These are phyloP conservation scores for Lycia hirtaria DNA, from an alignment of 2,888 invertebrate species.

Conservation along the genomic window DNA sequence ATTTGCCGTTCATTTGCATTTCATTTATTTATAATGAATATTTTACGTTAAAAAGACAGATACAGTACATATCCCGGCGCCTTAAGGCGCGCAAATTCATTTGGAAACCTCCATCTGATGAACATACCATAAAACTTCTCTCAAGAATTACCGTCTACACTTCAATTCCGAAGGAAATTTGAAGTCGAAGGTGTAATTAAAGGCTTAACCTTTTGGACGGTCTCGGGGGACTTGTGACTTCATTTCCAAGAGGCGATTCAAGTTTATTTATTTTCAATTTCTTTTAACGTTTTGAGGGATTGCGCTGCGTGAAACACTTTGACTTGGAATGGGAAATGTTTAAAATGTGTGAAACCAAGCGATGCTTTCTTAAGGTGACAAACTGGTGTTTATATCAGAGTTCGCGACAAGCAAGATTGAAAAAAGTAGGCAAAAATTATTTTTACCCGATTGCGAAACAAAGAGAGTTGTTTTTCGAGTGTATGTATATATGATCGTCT, in stretches of 20 bases:
- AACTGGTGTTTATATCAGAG: no score
- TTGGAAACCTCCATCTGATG: constrained; percentile 52
- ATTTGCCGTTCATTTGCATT: no score
- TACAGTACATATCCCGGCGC: no score
- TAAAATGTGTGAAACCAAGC: not conserved
- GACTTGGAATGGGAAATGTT: not conserved
- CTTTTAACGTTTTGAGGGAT: not conserved
- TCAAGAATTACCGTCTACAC: constrained; percentile 46
- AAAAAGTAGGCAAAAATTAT: no score
- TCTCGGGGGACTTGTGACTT: constrained; percentile 34
- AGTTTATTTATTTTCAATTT: constrained; percentile 22
- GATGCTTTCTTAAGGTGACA: no score
- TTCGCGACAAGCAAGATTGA: no score
- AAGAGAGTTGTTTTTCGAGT: no score
- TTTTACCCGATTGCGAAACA: no score
- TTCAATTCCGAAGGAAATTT: constrained; percentile 46
- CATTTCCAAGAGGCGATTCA: constrained; percentile 27
- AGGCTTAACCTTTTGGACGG: constrained; percentile 28
- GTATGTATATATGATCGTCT: no score
- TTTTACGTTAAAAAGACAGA: no score
- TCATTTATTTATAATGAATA: no score
- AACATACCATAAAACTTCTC: constrained; percentile 59
- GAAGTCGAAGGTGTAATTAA: constrained; percentile 51
- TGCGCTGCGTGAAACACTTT: not conserved
- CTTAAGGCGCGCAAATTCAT: constrained; percentile 56